phyloP scores from a whole-genome alignment of 2,113 vertebrate species.

The Oceanites oceanicus region DNA sequence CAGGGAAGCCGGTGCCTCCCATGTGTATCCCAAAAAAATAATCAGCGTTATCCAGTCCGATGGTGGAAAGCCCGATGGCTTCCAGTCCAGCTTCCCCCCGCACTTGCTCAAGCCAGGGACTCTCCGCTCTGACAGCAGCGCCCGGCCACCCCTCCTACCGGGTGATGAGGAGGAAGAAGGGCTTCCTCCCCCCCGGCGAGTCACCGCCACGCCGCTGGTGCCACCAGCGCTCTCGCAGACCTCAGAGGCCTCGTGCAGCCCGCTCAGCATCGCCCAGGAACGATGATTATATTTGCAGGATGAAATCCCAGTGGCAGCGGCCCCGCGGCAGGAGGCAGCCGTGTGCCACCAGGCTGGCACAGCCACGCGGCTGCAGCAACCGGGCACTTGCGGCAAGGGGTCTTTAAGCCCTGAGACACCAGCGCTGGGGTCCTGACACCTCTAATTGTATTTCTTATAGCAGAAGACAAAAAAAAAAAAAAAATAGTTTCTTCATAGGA shows the following conservation, averaged over 20 bases:
- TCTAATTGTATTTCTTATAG: not conserved
- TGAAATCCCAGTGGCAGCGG: not conserved
- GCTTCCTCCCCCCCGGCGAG: not conserved
- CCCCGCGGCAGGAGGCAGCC: not conserved
- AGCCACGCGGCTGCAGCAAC: not conserved
- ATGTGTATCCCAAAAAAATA: fast-evolving
- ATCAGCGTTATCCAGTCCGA: fast-evolving
- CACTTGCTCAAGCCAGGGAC: not conserved
- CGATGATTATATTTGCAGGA: not conserved
- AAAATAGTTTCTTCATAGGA: not conserved
- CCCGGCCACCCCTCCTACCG: not conserved
- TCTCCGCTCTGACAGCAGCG: not conserved
- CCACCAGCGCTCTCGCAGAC: not conserved
- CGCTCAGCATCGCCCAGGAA: conserved; percentile 2
- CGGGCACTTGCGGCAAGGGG: not conserved
- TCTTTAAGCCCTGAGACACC: not conserved
- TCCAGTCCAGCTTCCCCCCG: not conserved
- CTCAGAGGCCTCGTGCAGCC: not conserved
- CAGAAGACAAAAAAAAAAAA: not conserved
- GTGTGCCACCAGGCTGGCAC: not conserved
- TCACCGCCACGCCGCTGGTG: not conserved
- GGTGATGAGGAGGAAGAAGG: not conserved
- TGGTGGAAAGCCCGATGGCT: not conserved
- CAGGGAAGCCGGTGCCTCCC: not conserved
- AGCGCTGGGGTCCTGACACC: not conserved